Evolutionary conservation across 2,113 vertebrate species (phyloP), one percentile per base, ranked within the genome.

Genomic region (Tachycineta bicolor): DNA sequence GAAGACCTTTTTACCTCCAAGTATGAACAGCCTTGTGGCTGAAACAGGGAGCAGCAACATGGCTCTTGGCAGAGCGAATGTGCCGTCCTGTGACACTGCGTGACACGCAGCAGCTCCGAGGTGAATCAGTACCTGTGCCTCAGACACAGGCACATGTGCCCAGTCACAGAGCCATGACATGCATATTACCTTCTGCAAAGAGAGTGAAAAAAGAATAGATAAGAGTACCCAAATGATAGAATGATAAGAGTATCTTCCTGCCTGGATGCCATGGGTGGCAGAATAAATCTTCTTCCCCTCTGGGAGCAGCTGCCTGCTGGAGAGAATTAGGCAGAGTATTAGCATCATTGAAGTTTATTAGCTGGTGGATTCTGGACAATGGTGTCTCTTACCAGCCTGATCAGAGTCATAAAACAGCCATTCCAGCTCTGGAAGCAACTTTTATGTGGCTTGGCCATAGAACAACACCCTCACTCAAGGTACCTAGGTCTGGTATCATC

Each of bases 301-400:
- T 86, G 87, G 94, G 71, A 97, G 78, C 53, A 87, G 82, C 86
- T 90, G 87, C 71, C 64, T 93, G 50, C 87, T 78, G 79, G 62
- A 94, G 53, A 79, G 25, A 89, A 10, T 21, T 4, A 59, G 73
- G 69, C 12, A 6, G 19, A 78, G 15, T 56, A 34, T 82, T 73
- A 89, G 44, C 85, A 89, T 89, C 82, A 65, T 33, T 74, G 76
- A 77, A 59, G 56, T 82, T 93, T 63, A 49, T 80, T 74, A 92
- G 65, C 76, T 90, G 64, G 89, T 55, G 58, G 59, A 53, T 93
- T 84, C 73, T 87, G 93, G 90, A 55, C 87, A 67, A 59, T 23
- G 15, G 31, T 75, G 29, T 34, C 70, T 59, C 74, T 70, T 92
- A 80, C 84, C 46, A 89, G 95, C 64, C 28, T 84, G 58, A 76